Evolutionary conservation across 1,140 invertebrate genomes (phyloP).

Genomic region (Anastrepha obliqua): DNA sequence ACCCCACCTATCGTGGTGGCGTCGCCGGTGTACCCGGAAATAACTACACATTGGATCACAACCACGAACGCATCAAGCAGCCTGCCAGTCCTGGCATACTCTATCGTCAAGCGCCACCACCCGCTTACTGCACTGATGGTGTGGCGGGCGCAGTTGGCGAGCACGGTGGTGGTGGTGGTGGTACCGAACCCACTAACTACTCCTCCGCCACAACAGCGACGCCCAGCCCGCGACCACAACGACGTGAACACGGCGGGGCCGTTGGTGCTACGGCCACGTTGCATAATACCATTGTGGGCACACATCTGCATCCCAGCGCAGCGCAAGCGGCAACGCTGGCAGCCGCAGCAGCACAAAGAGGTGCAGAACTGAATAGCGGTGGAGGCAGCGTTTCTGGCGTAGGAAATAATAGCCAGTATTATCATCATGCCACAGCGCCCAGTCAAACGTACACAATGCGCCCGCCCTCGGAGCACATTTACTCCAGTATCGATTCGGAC

Average conservation of each 20-base stretch:
- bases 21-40: slow-evolving; percentile 71
- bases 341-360: slow-evolving; percentile 74
- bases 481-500: slow-evolving; percentile 89
- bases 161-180: slow-evolving; percentile 59
- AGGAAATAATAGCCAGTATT: slow-evolving; percentile 45
- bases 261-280: slow-evolving; percentile 73
- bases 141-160: slow-evolving; percentile 63
- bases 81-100: slow-evolving; percentile 76
- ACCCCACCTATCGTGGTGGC: slow-evolving; percentile 75
- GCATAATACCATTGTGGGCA: slow-evolving; percentile 80
- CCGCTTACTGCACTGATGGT: slow-evolving; percentile 72
- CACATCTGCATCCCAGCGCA: slow-evolving; percentile 74
- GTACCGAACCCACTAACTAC: slow-evolving; percentile 75
- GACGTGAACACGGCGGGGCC: slow-evolving; percentile 72
- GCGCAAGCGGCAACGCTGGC: slow-evolving; percentile 79
- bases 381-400: neutral
- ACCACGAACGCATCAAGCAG: slow-evolving; percentile 78
- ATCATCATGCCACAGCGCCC: slow-evolving; percentile 68
- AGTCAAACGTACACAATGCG: slow-evolving; percentile 69
- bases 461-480: slow-evolving; percentile 88
- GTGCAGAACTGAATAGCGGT: slow-evolving; percentile 12
- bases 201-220: slow-evolving; percentile 80
- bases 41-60: slow-evolving; percentile 78
- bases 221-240: slow-evolving; percentile 78
- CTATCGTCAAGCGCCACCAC: slow-evolving; percentile 73